Base-by-base conservation (phyloP, 92 coral and sea anemone species). In the Epizoanthus rinbou region DNA sequence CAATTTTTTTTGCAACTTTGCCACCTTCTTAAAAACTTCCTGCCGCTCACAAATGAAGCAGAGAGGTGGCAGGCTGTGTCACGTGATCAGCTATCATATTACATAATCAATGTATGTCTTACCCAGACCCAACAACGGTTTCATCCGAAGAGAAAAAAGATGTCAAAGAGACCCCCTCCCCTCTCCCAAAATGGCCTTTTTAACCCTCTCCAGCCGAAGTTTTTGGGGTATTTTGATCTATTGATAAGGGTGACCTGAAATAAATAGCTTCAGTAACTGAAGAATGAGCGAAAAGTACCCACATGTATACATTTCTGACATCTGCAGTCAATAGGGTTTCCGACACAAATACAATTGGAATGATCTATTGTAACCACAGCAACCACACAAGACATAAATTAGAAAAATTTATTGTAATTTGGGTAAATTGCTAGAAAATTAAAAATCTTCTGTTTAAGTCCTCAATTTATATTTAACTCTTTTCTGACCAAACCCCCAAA, bases 251-350 rank as follows among this genome's bases (percentile, higher is more conserved):
- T 74, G 80, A 74, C 66, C 52, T 54, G 80, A 31, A 53, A 74
- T 74, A 74, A 74, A 74, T 74, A 74, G 64, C 65, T 41, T 74
- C 50, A 56, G 67, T 75, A 25, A 75, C 66, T 57, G n/a, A 75
- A 75, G 67, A 33, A 57, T 75, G 66, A 31, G 24, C 37, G 80
- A 45, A 57, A 75, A 75, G 47, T 75, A 57, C 67, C 80, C 50
- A 54, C 80, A 75, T 75, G 80, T 74, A 74, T 74, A 74, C 80
- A 74, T 54, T 74, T 54, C 18, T 74, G 80, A 74, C 80, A 75
- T 57, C 66, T 45, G 37, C 80, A 75, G 66, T 31, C 53, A 31
- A 56, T 56, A 74, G 79, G 64, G 79, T 74, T 24, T 74, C 79
- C 64, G 64, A 73, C 64, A 73, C 47, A 18, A 74, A 35, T 74